Conservation (phyloP, 2,797 vertebrate genomes). For the Alca torda region DNA sequence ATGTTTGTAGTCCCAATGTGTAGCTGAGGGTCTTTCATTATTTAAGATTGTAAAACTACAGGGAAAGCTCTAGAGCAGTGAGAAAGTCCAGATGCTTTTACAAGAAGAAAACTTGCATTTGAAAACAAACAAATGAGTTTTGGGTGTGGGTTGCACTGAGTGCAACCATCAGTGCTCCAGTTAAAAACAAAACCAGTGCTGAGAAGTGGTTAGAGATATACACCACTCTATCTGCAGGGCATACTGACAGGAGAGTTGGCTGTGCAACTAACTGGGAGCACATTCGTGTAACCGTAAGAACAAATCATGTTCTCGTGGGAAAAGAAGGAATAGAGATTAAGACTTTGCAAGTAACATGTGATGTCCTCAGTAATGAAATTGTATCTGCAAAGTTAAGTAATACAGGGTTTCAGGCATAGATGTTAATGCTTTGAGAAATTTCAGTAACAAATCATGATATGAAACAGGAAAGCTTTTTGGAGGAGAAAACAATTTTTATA, state of each 20-base stretch:
- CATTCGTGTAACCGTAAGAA: neutral
- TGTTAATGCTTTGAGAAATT: neutral
- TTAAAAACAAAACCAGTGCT: neutral
- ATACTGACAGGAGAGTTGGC: neutral
- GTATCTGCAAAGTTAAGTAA: neutral
- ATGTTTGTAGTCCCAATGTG: rapidly evolving
- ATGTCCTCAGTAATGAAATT: neutral
- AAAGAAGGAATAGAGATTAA: neutral
- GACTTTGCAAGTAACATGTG: neutral
- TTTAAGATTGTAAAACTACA: neutral
- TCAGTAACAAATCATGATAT: neutral
- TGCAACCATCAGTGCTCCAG: neutral
- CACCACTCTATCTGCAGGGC: neutral
- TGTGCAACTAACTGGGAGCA: neutral
- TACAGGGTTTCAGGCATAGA: neutral
- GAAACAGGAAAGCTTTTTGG: neutral
- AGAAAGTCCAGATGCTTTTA: neutral
- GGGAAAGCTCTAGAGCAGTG: neutral
- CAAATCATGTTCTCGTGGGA: neutral
- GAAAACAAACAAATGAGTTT: neutral
- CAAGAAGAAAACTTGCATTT: neutral
- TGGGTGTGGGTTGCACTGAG: neutral
- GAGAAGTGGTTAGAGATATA: neutral
- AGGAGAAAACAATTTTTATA: neutral
- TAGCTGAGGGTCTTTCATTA: neutral